These are phyloP conservation scores for Argyresthia goedartella DNA, from an alignment of 2,888 invertebrate genomes.

Conservation along the genomic window DNA sequence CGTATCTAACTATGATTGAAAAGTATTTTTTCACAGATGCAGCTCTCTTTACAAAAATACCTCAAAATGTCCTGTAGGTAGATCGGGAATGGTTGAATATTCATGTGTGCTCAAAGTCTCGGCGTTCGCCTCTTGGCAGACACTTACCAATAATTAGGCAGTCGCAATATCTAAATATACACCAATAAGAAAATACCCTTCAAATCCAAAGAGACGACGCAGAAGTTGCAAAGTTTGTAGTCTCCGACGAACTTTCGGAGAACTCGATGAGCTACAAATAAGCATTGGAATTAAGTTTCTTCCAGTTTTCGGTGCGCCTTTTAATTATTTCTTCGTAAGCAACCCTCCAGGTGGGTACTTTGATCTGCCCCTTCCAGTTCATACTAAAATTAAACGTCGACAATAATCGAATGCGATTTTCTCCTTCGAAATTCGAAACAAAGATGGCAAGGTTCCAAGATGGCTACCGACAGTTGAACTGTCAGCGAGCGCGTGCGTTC, in stretches of 20 bases:
- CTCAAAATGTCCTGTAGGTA: too few relatives aligned
- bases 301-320: constrained; percentile 59
- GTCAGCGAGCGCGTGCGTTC: constrained; percentile 4
- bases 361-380: constrained; percentile 26
- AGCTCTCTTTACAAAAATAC: too few relatives aligned
- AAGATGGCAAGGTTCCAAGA: constrained; percentile 18
- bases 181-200: constrained; percentile 32
- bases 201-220: constrained; percentile 1
- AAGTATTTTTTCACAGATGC: too few relatives aligned
- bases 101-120: too few relatives aligned
- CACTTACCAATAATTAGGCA: constrained; percentile 6
- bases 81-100: too few relatives aligned
- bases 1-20: too few relatives aligned
- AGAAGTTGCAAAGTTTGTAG: constrained; percentile 7
- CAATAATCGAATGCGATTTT: constrained; percentile 6
- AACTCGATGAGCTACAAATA: constrained; percentile 64
- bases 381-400: constrained; percentile 5
- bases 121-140: background rate
- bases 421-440: constrained; percentile 13
- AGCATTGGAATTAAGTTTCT: constrained; percentile 63
- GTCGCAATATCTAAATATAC: constrained; percentile 1
- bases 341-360: constrained; percentile 44
- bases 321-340: constrained; percentile 56
- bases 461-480: constrained; percentile 8
- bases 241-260: constrained; percentile 26